Base-by-base conservation (phyloP, 2,888 invertebrate species). In the Ormia ochracea region DNA sequence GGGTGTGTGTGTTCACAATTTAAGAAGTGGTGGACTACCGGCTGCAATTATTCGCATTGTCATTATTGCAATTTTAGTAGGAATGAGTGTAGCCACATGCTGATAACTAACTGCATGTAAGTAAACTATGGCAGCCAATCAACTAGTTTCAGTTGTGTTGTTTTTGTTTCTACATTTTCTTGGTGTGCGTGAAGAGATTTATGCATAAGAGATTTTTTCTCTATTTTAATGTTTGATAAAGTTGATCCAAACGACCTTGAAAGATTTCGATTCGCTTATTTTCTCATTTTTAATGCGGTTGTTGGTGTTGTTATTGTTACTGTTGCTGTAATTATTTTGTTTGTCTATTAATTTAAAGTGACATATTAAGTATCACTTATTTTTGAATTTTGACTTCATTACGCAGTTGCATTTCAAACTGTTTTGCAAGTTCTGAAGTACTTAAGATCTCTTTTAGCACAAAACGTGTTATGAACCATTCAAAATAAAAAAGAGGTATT, bases 241-340 rank as follows among this genome's bases (percentile, higher is more conserved):
- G 76, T 73, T 72, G 80, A 73, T 80, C 72, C 68, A 52, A 76
- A 76, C 80, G 80, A 76, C 80, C 80, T 80, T 80, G 80, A 80
- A 80, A 76, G 76, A 76, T 66, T 52, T 63, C 45, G 70, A 38
- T 61, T 12, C 48, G 66, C 45, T 68, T 23, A 45, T 58, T 17
- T 50, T 68, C 9, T 26, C 58, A n/a, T n/a, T n/a, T n/a, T n/a
- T n/a, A n/a, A n/a, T n/a, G n/a, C n/a, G n/a, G 12, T 19, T 36
- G 38, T 10, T 61, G 21, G n/a, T 33, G 26, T 38, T 56, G 26
- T 21, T 36, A 54, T n/a, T 41, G 5, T 41, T 69, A 43, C 23
- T 52, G 12, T n/a, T 59, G 58, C 31, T 50, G 48, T 19, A 61
- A 43, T 61, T 61, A 54, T 54, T 76, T 9, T 28, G 61, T 54